Base-by-base conservation (phyloP, 1,140 invertebrate genomes). In the Neoseiulus cucumeris region DNA sequence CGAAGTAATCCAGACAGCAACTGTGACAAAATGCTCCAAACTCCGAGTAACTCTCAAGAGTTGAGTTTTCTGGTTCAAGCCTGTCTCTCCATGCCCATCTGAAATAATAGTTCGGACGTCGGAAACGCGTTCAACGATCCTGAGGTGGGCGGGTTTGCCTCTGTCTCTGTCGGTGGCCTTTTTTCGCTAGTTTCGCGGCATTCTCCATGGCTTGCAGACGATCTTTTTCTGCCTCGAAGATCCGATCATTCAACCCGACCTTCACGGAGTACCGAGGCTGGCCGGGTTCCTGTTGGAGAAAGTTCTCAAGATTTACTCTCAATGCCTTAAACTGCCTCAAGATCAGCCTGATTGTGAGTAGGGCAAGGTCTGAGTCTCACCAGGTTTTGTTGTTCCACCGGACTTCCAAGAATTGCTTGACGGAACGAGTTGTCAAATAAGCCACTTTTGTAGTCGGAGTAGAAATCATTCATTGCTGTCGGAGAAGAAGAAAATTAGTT, bases 201-300 rank as follows among this genome's bases (percentile, higher is more conserved):
- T 59, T 59, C 22, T 59, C 51, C 33, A 59, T 17, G 14, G 51
- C 51, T 33, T 29, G 25, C 1, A 59, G 22, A 2, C 51, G 51
- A 25, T 59, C 51, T 33, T 59, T 59, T 25, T 59, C 51, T 59
- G 51, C 51, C 17, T 25, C 51, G 22, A 59, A 59, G 14, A 59
- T 59, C 33, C 51, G 51, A 59, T 59, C 51, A 9, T 59, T 59
- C 1, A 59, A 20, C 14, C 51, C 51, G 33, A 59, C 51, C 22
- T 59, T 59, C 25, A 59, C 51, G 33, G 51, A 59, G 51, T 59
- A 59, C 25, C 51, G 51, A 17, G 51, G 51, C 22, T 59, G 51
- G 22, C 51, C 51, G 14, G 22, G 14, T 9, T 59, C 51, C 51
- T 59, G 51, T 29, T 18, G 33, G 17, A 17, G 14, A 20, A 17